Evolutionary conservation across 2,888 invertebrate genomes (phyloP).

Genomic region (Melieria crassipennis): DNA sequence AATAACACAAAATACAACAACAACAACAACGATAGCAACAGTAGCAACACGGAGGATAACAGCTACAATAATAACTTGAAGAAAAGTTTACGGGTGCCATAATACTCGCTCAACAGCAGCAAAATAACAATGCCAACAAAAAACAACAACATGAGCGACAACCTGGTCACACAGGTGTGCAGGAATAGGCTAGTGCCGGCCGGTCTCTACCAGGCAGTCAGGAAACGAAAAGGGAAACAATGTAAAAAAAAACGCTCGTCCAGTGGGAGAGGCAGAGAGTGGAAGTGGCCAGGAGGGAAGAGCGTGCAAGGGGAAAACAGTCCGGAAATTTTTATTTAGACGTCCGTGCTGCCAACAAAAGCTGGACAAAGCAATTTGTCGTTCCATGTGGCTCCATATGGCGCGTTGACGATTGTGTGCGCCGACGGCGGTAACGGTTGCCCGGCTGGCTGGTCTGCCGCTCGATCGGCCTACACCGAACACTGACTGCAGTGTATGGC

Average conservation of each 20-base stretch:
- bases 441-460: too few species aligned
- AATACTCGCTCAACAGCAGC: conserved; percentile 22
- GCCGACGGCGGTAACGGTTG: too few species aligned
- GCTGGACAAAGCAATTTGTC: conserved; percentile 21
- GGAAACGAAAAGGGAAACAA: background rate
- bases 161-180: background rate
- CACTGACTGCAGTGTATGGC: too few species aligned
- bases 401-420: too few species aligned
- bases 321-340: conserved; percentile 59
- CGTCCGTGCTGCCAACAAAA: conserved; percentile 22
- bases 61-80: conserved; percentile 10
- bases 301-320: conserved; percentile 28
- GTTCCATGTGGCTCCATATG: background rate
- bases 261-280: background rate
- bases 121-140: conserved; percentile 15
- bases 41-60: too few species aligned
- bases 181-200: too few species aligned
- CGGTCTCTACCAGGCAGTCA: background rate
- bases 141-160: background rate
- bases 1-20: too few species aligned
- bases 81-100: conserved; percentile 31
- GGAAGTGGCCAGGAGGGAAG: background rate
- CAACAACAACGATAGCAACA: too few species aligned
- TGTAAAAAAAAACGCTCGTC: background rate
- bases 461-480: too few species aligned